Conservation (phyloP, 2,797 vertebrate genomes). For the Microtus obscurus region DNA sequence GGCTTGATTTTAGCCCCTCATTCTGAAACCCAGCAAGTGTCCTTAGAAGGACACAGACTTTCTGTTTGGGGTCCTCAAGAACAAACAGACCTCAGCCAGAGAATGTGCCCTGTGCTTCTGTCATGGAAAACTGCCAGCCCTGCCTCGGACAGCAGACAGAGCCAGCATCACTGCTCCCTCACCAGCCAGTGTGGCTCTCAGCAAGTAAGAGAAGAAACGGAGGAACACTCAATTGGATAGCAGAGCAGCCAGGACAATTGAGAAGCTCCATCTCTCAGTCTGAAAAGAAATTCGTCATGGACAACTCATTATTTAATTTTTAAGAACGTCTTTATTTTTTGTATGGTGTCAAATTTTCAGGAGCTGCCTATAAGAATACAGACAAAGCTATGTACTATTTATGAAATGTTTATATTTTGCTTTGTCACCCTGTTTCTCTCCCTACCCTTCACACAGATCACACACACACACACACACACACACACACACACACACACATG, state of each 20-base stretch:
- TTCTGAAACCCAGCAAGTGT: neutral
- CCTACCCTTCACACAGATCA: rapidly evolving
- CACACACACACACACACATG: neutral
- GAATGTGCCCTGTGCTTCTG: neutral
- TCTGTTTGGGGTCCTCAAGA: conserved; percentile 6
- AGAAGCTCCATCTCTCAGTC: neutral
- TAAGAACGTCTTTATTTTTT: neutral
- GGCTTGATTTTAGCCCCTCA: neutral
- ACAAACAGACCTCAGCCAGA: neutral
- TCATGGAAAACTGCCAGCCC: neutral
- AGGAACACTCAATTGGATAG: neutral
- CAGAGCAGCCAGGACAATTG: neutral
- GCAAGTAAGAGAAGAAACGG: neutral
- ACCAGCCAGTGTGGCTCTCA: neutral
- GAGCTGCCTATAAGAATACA: neutral
- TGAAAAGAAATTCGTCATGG: neutral
- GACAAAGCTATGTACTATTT: neutral
- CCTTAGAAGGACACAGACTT: conserved; percentile 13
- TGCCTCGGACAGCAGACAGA: neutral
- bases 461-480: too few species aligned
- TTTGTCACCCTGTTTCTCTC: neutral
- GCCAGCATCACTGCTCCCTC: neutral
- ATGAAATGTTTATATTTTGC: conserved; percentile 4
- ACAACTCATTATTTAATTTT: neutral
- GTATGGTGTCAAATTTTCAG: neutral